Percentiles rank a stretch among this genome's conserved stretches.
Evolutionary conservation across 2,888 invertebrate genomes (phyloP).

Genomic region (Trachelus stipa): DNA sequence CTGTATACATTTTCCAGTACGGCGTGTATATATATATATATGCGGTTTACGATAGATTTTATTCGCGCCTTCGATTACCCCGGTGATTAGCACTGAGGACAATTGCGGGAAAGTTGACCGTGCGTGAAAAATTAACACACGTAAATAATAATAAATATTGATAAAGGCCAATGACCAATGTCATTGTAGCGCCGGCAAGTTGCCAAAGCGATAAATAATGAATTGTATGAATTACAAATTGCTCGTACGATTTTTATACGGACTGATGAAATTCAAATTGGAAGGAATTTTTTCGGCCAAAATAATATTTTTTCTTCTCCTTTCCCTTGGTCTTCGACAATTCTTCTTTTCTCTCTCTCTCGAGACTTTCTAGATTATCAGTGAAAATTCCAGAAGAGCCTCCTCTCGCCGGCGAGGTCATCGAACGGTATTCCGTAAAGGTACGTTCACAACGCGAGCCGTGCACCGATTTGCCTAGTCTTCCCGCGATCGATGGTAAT

Average conservation of each 20-base stretch:
- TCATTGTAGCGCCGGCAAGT: not conserved
- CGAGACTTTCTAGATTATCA: constrained; percentile 35
- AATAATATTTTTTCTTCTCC: too few relatives aligned
- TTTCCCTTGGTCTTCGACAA: not conserved
- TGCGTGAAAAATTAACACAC: not conserved
- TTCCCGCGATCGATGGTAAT: not conserved
- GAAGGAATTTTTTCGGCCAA: not conserved
- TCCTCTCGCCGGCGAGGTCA: constrained; percentile 37
- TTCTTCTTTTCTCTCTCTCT: not conserved
- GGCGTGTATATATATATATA: not conserved
- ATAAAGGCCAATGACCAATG: not conserved
- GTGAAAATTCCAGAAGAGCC: constrained; percentile 38
- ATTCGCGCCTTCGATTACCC: not conserved
- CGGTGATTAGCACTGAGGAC: not conserved
- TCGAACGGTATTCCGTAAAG: constrained; percentile 31
- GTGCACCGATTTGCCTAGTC: not conserved
- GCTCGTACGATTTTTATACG: not conserved
- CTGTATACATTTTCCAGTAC: not conserved
- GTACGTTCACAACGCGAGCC: not conserved
- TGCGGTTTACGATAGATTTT: not conserved
- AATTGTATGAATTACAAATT: not conserved
- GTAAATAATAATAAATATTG: not conserved
- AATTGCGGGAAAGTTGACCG: not conserved
- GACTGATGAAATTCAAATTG: not conserved
- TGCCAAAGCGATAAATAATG: not conserved